Base-by-base conservation (phyloP, 2,113 vertebrate genomes). In the Apeltes quadracus region DNA sequence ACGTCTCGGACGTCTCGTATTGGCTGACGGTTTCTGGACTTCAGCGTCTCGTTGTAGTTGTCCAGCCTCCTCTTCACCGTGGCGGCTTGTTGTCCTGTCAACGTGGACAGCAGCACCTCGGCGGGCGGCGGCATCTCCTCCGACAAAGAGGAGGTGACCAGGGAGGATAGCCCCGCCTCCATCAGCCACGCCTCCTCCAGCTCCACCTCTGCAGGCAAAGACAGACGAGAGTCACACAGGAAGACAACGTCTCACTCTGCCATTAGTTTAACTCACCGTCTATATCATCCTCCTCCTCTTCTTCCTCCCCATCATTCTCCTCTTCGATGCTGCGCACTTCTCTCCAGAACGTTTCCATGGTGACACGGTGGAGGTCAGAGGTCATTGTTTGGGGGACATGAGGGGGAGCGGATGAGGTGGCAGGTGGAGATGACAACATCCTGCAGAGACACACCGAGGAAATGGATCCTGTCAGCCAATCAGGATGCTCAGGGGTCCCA, bases 141-240 rank as follows among this genome's bases (percentile, higher is more conserved):
- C 2, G 41, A 7, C 0, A 44, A 25, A 0, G 92, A 75, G 25
- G 94, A 95, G 0, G 91, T 96, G 76, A 98, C 93, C 72, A 98
- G 55, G 0, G 94, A 95, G n/a, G 96, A 96, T 14, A 99, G 79
- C 16, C 97, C 97, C 1, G 95, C 97, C 0, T 97, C 96, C 69
- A 94, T 94, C n/a, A 99, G 88, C 97, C 97, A 99, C 69, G 95
- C 95, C 38, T 96, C 97, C 84, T 99, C 96, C 70, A 96, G 86
- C 66, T 98, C 97, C 5, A 95, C 95, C 88, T 98, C 97, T 95
- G 64, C 41, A 86, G 57, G 38, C 44, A 67, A 53, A 54, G 25
- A 79, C 11, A 56, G 18, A 62, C 20, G 20, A 7, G 20, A n/a
- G 18, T 44, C 3, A 25, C 16, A 27, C 32, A 41, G 13, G 51